Evolutionary conservation across 2,888 invertebrate genomes (phyloP).

Genomic region (Aradus depressus): DNA sequence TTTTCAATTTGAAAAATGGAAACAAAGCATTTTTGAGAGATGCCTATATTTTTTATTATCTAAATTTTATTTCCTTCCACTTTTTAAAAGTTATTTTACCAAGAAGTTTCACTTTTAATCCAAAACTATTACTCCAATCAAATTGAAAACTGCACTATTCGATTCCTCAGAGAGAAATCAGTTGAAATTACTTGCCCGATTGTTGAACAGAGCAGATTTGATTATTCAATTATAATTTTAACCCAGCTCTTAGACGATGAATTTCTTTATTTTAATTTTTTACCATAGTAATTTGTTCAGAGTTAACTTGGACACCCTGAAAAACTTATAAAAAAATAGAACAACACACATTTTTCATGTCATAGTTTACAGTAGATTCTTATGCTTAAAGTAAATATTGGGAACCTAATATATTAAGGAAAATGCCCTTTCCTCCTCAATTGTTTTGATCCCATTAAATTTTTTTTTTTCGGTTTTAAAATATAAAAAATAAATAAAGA

Average conservation of each 20-base stretch:
- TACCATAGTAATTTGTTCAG: background rate
- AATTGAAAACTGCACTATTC: too few species aligned
- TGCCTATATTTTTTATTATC: too few species aligned
- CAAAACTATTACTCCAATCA: too few species aligned
- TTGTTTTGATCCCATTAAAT: background rate
- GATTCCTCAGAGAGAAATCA: too few species aligned
- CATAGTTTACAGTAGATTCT: conserved; percentile 3
- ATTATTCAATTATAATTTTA: too few species aligned
- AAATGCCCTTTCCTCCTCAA: conserved; percentile 21
- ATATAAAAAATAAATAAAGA: conserved; percentile 17
- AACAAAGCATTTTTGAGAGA: too few species aligned
- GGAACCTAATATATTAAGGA: conserved; percentile 18
- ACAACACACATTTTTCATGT: background rate
- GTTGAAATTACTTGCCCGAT: too few species aligned
- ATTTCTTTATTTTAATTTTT: conserved; percentile 13
- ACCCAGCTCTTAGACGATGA: conserved; percentile 11
- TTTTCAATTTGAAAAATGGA: too few species aligned
- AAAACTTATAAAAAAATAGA: background rate
- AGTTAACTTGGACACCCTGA: background rate
- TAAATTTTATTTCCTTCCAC: too few species aligned
- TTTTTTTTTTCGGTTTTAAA: conserved; percentile 6
- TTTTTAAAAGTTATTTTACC: too few species aligned
- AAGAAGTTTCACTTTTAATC: too few species aligned
- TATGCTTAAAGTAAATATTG: background rate
- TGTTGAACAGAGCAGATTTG: too few species aligned